Conservation (phyloP, 2,113 vertebrate species). For the Neogale vison region DNA sequence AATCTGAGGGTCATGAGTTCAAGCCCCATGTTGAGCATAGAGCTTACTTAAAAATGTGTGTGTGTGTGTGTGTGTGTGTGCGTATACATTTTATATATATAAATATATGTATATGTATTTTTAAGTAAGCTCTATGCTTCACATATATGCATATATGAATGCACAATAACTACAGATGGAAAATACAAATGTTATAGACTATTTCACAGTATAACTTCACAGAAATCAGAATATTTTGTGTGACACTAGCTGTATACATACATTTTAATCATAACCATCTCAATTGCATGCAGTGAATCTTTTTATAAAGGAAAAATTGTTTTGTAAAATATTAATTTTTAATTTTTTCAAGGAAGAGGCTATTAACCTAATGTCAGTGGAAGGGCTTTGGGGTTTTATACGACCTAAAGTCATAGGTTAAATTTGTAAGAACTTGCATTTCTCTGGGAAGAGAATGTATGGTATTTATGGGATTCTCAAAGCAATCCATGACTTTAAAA, state of each 20-base stretch:
- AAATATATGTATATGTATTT: background rate
- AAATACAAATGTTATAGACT: background rate
- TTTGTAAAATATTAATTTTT: background rate
- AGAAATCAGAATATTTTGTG: constrained; percentile 14
- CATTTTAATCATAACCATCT: background rate
- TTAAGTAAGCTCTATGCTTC: no score
- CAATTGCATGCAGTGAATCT: background rate
- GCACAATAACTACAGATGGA: background rate
- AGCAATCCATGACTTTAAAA: background rate
- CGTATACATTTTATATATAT: background rate
- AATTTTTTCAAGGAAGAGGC: background rate
- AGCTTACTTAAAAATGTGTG: background rate
- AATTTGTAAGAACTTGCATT: background rate
- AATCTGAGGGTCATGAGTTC: background rate
- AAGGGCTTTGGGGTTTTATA: background rate
- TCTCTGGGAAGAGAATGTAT: background rate
- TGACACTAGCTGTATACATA: background rate
- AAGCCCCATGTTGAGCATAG: background rate
- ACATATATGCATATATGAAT: background rate
- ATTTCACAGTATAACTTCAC: background rate
- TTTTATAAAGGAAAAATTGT: background rate
- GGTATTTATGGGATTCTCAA: background rate
- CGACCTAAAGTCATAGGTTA: background rate
- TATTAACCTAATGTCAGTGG: constrained; percentile 1
- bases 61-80: no score